phyloP scores from a whole-genome alignment of 2,888 invertebrate species.

The Melikaiella ostensackeni region DNA sequence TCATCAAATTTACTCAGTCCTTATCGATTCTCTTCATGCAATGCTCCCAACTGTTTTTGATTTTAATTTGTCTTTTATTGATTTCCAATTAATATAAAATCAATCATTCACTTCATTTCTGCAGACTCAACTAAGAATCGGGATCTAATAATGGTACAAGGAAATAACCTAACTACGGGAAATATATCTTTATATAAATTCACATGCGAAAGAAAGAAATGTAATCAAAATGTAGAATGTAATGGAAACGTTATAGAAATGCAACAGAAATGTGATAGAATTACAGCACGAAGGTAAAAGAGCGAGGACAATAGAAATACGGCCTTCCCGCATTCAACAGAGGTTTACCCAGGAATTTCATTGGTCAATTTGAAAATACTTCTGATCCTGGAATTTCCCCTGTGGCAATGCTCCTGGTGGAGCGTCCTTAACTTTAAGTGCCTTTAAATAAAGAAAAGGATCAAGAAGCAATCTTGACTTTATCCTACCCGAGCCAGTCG shows the following conservation, averaged over 20 bases:
- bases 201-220: neutral
- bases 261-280: conserved; percentile 19
- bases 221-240: neutral
- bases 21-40: neutral
- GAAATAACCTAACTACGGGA: no score
- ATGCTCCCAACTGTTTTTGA: no score
- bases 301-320: conserved; percentile 3
- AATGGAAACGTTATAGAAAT: neutral
- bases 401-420: neutral
- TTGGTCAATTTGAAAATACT: conserved; percentile 38
- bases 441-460: conserved; percentile 62
- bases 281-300: conserved; percentile 18
- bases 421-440: conserved; percentile 47
- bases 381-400: conserved; percentile 35
- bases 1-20: neutral
- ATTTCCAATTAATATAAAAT: no score
- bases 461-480: conserved; percentile 44
- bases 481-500: conserved; percentile 26
- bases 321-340: neutral
- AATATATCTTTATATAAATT: neutral
- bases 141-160: no score
- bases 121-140: no score
- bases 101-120: no score
- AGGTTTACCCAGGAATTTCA: conserved; percentile 35
- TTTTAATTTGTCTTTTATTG: no score